phyloP scores from a whole-genome alignment of 1,140 invertebrate species.

The Pomacea maculata region DNA sequence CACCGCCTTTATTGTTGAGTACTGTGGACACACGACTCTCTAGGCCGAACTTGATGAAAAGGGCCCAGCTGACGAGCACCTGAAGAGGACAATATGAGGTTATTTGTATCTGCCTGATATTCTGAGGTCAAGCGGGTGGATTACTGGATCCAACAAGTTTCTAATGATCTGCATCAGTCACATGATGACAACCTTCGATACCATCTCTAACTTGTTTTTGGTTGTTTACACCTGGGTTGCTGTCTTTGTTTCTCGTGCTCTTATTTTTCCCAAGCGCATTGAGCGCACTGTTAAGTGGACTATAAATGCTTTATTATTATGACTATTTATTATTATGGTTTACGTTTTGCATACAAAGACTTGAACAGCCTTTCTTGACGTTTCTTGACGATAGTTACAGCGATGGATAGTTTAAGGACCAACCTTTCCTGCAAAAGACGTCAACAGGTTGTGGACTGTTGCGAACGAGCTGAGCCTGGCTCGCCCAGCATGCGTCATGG shows the following conservation, averaged over 20 bases:
- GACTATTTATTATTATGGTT: too few species aligned
- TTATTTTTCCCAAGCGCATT: too few species aligned
- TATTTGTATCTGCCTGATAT: neutral
- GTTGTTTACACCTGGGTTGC: neutral
- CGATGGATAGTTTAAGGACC: too few species aligned
- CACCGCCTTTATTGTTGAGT: slow-evolving; percentile 3
- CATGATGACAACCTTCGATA: neutral
- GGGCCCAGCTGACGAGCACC: neutral
- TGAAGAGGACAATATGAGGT: neutral
- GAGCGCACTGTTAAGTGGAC: too few species aligned
- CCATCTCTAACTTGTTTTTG: neutral
- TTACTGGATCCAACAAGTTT: neutral
- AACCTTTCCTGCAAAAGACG: too few species aligned
- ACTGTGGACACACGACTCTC: slow-evolving; percentile 10
- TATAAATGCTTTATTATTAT: too few species aligned
- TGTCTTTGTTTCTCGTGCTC: neutral
- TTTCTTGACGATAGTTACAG: too few species aligned
- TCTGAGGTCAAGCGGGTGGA: neutral
- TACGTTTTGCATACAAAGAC: too few species aligned
- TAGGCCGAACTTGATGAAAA: slow-evolving; percentile 14
- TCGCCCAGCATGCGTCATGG: too few species aligned
- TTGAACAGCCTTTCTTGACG: too few species aligned
- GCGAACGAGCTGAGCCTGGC: too few species aligned
- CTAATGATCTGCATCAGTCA: neutral
- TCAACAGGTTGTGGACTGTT: too few species aligned